phyloP scores from a whole-genome alignment of 2,888 invertebrate genomes.

The Brachylomia viminalis region DNA sequence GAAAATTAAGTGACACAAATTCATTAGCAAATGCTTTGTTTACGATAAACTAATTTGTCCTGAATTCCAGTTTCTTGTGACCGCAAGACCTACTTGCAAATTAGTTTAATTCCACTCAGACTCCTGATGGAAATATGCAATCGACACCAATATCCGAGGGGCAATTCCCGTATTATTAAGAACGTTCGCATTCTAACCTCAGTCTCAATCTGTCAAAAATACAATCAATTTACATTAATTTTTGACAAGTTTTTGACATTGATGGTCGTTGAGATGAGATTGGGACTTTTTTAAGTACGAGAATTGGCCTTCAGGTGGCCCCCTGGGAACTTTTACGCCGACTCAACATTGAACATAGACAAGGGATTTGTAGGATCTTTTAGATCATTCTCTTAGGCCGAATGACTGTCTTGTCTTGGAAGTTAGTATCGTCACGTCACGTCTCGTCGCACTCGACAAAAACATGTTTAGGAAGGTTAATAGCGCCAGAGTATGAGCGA shows the following conservation, averaged over 20 bases:
- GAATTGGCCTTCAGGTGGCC: too few species aligned
- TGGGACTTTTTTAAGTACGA: too few species aligned
- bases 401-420: background rate
- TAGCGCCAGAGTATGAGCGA: background rate
- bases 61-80: slow-evolving; percentile 27
- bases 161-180: too few species aligned
- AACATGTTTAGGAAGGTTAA: background rate
- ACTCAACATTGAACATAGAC: background rate
- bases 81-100: slow-evolving; percentile 31
- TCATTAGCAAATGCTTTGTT: slow-evolving; percentile 16
- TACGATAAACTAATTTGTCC: slow-evolving; percentile 20
- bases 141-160: background rate
- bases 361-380: background rate
- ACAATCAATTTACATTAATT: too few species aligned
- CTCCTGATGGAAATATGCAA: slow-evolving; percentile 3
- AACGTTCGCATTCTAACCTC: too few species aligned
- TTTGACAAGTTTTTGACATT: too few species aligned
- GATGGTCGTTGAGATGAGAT: too few species aligned
- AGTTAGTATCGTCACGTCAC: background rate
- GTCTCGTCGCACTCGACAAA: background rate
- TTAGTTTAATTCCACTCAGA: background rate
- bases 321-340: background rate
- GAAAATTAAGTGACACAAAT: slow-evolving; percentile 22
- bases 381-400: background rate
- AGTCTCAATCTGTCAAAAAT: too few species aligned